These are phyloP conservation scores for Channa maculata DNA, from an alignment of 2,113 vertebrate genomes.

Conservation along the genomic window DNA sequence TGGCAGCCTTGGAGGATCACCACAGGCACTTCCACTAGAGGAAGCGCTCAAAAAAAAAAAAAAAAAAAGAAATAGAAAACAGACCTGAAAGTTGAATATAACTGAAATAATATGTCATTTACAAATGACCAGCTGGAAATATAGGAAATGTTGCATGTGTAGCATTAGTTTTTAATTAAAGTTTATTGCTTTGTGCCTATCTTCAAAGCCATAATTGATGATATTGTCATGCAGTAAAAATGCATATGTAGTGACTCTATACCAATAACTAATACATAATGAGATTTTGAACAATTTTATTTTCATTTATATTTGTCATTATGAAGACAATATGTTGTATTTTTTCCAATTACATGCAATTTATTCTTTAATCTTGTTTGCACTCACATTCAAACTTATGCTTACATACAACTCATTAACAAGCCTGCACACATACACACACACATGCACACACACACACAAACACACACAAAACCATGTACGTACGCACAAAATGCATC, in stretches of 20 bases:
- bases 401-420: not conserved
- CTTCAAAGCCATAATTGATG: conserved; percentile 9
- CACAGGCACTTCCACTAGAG: conserved; percentile 80
- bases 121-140: conserved; percentile 15
- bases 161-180: conserved; percentile 30
- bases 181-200: conserved; percentile 5
- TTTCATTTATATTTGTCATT: not conserved
- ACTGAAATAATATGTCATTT: conserved; percentile 33
- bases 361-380: conserved; percentile 1
- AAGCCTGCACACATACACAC: not conserved
- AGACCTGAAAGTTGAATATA: conserved; percentile 17
- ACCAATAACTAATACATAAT: not conserved
- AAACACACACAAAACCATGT: not conserved
- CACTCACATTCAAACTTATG: conserved; percentile 17
- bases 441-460: not conserved
- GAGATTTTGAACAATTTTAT: no score
- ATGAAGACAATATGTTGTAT: not conserved
- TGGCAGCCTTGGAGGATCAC: conserved; percentile 71
- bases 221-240: not conserved
- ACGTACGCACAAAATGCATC: conserved; percentile 25
- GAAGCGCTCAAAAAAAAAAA: conserved; percentile 16
- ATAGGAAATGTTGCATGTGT: conserved; percentile 53
- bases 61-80: conserved; percentile 15
- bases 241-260: not conserved
- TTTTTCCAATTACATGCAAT: not conserved